Evolutionary conservation across 2,113 vertebrate genomes (phyloP).

Genomic region (Romanogobio albipinnatus): DNA sequence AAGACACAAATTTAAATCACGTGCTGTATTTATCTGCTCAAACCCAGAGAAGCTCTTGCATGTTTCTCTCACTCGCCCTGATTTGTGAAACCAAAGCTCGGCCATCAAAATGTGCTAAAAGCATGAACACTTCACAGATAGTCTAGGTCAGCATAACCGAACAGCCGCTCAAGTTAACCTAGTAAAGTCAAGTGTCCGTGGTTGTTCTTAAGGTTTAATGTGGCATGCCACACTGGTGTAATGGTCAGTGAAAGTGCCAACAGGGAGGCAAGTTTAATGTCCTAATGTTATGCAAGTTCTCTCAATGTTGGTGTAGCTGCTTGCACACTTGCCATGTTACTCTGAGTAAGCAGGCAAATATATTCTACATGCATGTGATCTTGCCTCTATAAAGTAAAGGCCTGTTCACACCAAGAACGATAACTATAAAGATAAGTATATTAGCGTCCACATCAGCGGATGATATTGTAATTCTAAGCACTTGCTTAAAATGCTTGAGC

Average conservation of each 20-base stretch:
- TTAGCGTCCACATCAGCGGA: too few relatives aligned
- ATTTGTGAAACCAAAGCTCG: constrained; percentile 23
- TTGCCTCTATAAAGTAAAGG: neutral
- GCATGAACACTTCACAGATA: neutral
- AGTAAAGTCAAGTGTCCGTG: neutral
- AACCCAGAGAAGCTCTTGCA: neutral
- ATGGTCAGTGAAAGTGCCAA: neutral
- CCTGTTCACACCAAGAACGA: too few relatives aligned
- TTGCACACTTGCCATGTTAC: neutral
- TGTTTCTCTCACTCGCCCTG: neutral
- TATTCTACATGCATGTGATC: neutral
- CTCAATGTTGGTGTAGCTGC: neutral
- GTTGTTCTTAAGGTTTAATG: constrained; percentile 8
- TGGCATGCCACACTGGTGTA: neutral
- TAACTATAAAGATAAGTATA: too few relatives aligned
- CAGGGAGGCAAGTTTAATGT: neutral
- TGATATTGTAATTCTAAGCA: too few relatives aligned
- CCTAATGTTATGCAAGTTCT: neutral
- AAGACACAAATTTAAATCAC: constrained; percentile 15
- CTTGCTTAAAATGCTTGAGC: too few relatives aligned
- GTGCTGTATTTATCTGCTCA: neutral
- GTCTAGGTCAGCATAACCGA: constrained; percentile 11
- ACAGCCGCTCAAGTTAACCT: neutral
- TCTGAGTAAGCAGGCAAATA: neutral
- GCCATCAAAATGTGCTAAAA: constrained; percentile 12